These are phyloP conservation scores for Hystrix cristata DNA, from an alignment of 2,113 vertebrate species.

Conservation along the genomic window DNA sequence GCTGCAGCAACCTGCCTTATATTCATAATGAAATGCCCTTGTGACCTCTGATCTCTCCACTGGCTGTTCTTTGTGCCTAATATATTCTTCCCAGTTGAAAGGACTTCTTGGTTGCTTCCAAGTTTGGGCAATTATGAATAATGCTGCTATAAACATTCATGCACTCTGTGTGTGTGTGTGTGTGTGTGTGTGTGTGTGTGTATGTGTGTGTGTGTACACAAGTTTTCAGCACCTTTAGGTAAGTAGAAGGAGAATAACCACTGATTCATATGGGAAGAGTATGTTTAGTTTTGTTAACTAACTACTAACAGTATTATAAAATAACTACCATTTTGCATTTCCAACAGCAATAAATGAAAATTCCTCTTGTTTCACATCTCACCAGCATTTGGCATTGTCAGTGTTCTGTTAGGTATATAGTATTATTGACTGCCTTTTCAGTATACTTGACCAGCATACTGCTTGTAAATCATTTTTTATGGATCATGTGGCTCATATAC, in stretches of 20 bases:
- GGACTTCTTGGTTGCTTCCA: not conserved
- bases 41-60: not conserved
- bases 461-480: constrained; percentile 24
- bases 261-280: not conserved
- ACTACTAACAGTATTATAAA: not conserved
- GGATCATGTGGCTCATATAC: not conserved
- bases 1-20: not conserved
- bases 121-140: not conserved
- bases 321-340: not conserved
- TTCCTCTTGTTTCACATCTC: not conserved
- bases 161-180: not conserved
- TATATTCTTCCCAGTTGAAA: not conserved
- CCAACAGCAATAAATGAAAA: not conserved
- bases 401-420: not conserved
- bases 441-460: not conserved
- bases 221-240: not conserved
- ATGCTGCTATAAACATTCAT: not conserved
- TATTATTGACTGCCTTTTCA: constrained; percentile 19
- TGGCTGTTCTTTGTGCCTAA: not conserved
- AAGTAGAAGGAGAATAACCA: not conserved
- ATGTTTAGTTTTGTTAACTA: constrained; percentile 28
- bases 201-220: no score
- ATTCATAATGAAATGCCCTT: not conserved
- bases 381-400: not conserved
- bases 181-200: not conserved